Evolutionary conservation across 2,113 vertebrate genomes (phyloP), one percentile per base, ranked within the genome.

Genomic region (Notarius quadriscutis): DNA sequence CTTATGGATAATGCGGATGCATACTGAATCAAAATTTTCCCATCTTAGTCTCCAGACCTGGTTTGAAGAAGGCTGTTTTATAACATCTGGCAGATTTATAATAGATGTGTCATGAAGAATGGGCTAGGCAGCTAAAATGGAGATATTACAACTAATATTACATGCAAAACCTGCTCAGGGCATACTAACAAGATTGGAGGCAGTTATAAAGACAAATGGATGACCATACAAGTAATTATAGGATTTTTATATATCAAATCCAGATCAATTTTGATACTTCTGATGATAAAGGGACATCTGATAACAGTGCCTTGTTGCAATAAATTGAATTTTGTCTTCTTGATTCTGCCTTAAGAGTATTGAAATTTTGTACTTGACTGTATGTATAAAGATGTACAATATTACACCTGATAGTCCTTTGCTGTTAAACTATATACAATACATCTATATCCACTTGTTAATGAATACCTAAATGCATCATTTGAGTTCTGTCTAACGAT

Each of bases 401-500:
- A 65, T 67, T 67, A n/a, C 27, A 30, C 27, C n/a, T 27, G n/a
- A 67, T 67, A n/a, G 62, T n/a, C 20, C 53, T 53, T 11, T 53
- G 53, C 53, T 53, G 11, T 53, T 7, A 53, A 53, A 11, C 53
- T 53, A 77, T 77, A 51, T 53, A 25, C 12, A 17, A 18, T 79
- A 12, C 15, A 84, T 60, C 82, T 27, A 62, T 58, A 12, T 30
- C n/a, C 12, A 8, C 41, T 69, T 25, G 50, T 50, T 67, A 83
- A 75, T 83, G 63, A 83, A 80, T 58, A 80, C 81, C 30, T 83
- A 14, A 77, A 80, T n/a, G 57, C 62, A 50, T 22, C 41, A 34
- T 51, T 67, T 82, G 57, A 83, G 74, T 85, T 75, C 30, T 50
- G 25, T 7, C 50, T 87, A 81, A 85, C 48, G 22, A 81, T 78